phyloP scores from a whole-genome alignment of 2,113 vertebrate species.

The Sialia sialis region DNA sequence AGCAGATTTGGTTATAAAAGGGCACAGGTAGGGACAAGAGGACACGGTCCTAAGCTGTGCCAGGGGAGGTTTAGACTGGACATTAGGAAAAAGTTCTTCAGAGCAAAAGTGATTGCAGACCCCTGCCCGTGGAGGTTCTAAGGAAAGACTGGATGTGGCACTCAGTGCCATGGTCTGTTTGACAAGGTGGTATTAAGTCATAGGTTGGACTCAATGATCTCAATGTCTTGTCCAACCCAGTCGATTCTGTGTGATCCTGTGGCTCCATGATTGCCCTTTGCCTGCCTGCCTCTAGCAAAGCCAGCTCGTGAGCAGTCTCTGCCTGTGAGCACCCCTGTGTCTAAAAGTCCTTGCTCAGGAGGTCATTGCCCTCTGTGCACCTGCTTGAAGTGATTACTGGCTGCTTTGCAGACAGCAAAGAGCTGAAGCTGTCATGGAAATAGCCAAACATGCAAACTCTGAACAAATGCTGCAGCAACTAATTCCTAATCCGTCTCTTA shows the following conservation, averaged over 20 bases:
- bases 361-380: not conserved
- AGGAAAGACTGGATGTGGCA: not conserved
- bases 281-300: not conserved
- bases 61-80: not conserved
- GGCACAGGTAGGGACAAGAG: not conserved
- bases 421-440: not conserved
- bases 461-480: not conserved
- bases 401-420: not conserved
- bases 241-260: not conserved
- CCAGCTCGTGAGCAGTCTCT: not conserved
- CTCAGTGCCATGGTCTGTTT: not conserved
- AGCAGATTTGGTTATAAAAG: not conserved
- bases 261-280: not conserved
- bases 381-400: not conserved
- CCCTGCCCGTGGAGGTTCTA: not conserved
- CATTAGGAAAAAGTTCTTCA: not conserved
- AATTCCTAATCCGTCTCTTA: not conserved
- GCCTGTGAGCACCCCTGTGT: not conserved
- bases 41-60: rapidly evolving
- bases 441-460: not conserved
- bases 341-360: not conserved
- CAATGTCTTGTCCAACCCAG: not conserved
- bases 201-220: too few relatives aligned
- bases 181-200: not conserved
- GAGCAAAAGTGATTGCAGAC: not conserved